phyloP scores from a whole-genome alignment of 2,797 vertebrate species.

The Phaenicophaeus curvirostris region DNA sequence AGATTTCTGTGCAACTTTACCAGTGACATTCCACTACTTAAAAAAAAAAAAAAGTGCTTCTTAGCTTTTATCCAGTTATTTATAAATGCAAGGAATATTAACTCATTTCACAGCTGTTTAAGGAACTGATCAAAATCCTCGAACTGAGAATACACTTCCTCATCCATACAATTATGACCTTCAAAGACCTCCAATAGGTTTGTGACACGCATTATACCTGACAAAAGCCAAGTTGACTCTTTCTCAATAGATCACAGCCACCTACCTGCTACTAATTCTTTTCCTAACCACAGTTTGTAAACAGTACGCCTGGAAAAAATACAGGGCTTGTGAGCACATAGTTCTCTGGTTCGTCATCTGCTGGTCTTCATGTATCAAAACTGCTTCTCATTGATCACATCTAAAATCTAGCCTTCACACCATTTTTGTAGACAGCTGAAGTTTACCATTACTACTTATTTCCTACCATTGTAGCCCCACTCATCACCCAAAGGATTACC shows the following conservation, averaged over 20 bases:
- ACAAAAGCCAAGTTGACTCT: neutral
- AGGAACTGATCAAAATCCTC: neutral
- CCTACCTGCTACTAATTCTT: neutral
- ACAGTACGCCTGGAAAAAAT: neutral
- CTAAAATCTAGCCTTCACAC: neutral
- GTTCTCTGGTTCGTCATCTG: neutral
- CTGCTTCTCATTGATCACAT: neutral
- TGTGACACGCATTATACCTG: neutral
- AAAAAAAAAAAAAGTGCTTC: neutral
- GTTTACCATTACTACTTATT: neutral
- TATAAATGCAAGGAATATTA: neutral
- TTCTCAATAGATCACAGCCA: neutral
- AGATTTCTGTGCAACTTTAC: neutral
- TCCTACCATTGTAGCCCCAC: neutral
- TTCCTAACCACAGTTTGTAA: neutral
- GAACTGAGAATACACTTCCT: neutral
- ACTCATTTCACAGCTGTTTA: neutral
- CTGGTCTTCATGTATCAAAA: neutral
- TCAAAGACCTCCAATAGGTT: neutral
- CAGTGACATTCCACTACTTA: neutral
- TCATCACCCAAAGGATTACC: neutral
- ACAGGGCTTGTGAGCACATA: neutral
- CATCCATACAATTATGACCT: neutral
- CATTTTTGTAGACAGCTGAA: neutral
- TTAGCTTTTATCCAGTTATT: neutral